Evolutionary conservation across 1,140 invertebrate genomes (phyloP), one percentile per base, ranked within the genome.

Genomic region (Sweltsa coloradensis): DNA sequence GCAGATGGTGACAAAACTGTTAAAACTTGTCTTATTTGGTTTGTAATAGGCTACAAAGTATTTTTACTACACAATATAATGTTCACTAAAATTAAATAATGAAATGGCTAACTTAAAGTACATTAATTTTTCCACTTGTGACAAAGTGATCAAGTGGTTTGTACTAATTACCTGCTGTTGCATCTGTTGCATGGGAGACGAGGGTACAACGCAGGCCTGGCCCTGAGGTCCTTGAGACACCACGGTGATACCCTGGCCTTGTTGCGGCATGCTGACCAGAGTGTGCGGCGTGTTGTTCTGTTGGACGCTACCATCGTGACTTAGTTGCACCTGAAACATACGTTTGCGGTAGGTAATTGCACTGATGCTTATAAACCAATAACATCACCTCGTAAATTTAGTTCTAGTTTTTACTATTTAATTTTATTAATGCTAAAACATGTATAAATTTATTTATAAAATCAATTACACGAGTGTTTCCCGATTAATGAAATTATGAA

Each of bases 311-410:
- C 36, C 36, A n/a, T 37, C 36, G 36, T 37, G 36, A 5, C 16
- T 19, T 22, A 37, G 18, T 22, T 37, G 36, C 36, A 37, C 36
- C 36, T 37, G 36, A n/a, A n/a, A n/a, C n/a, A n/a, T n/a, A n/a
- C n/a, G n/a, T n/a, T n/a, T n/a, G n/a, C n/a, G n/a, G n/a, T n/a
- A n/a, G n/a, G n/a, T n/a, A n/a, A n/a, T n/a, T n/a, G n/a, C n/a
- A n/a, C n/a, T n/a, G n/a, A n/a, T n/a, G n/a, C n/a, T n/a, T n/a
- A n/a, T n/a, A n/a, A n/a, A n/a, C n/a, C n/a, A n/a, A n/a, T n/a
- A n/a, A n/a, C n/a, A n/a, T n/a, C n/a, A n/a, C n/a, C n/a, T n/a
- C n/a, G n/a, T n/a, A n/a, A n/a, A n/a, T n/a, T n/a, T n/a, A n/a
- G n/a, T n/a, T n/a, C n/a, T n/a, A n/a, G n/a, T n/a, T n/a, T n/a